Evolutionary conservation across 2,797 vertebrate genomes (phyloP), one percentile per base, ranked within the genome.

Genomic region (Micropoecilia bifurca): DNA sequence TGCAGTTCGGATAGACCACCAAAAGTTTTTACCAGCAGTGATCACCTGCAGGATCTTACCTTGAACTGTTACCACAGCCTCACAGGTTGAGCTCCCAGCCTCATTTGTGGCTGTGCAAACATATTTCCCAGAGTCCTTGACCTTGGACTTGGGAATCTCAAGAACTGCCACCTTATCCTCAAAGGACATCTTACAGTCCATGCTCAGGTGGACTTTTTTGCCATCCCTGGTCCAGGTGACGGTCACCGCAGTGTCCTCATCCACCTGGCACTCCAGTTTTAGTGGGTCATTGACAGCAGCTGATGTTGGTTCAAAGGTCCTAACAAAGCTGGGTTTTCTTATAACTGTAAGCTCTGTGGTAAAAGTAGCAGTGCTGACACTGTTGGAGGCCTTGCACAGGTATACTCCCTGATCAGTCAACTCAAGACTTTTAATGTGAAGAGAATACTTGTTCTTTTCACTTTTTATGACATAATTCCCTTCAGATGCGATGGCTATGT

Each of bases 321-420:
- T 98, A 88, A 97, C 94, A 90, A 99, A 99, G 89, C 90, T 95
- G 2, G 99, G 99, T 85, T 97, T 98, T 86, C 97, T 96, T 80
- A 99, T 96, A 82, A 99, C 96, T 79, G 90, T 93, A 90, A 99
- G 93, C 88, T 98, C 97, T 80, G 97, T 95, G 83, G 94, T 96
- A 91, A 97, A 98, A 74, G 96, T 96, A 55, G 97, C 97, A 12
- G 97, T 97, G 88, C 98, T 97, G 71, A 99, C 97, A 75, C 95
- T 97, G 95, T 99, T 99, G 80, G 98, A 98, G 86, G 97, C 98
- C 95, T 99, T 99, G 92, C 98, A 99, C 87, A 97, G 97, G 87
- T 99, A 99, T 78, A 93, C 79, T 8, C 98, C 99, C 92, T 97
- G 96, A 88, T 99, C 96, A 83, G 88, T 92, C 83, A 93, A 73